Base-by-base conservation (phyloP, 2,797 vertebrate species). In the Hyperoplus lanceolatus region DNA sequence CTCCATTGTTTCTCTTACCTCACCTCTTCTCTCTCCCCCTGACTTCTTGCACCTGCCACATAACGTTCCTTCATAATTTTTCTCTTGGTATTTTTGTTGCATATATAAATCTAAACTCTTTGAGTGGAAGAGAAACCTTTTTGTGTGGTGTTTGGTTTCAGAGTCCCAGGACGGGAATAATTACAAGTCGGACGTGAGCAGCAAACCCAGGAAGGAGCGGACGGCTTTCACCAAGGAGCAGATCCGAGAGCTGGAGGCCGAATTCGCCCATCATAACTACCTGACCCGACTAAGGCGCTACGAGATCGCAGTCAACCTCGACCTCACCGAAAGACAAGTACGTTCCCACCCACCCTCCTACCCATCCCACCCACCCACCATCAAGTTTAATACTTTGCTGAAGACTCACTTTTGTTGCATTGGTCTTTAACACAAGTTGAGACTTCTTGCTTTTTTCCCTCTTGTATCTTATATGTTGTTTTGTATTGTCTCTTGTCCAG, bases 321-420 rank as follows among this genome's bases (percentile, higher is more conserved):
- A 99, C 94, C 98, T 99, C 91, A 99, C 98, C 7, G 98, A 99
- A 88, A 97, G 98, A 98, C 98, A 99, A 96, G 98, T 99, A 97
- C 5, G 92, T 80, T n/a, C 66, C 80, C 39, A 16, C 10, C 62
- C 70, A 12, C 60, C 29, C 29, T 29, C 29, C 29, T 3, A 29
- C 29, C 29, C 3, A 3, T 21, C 29, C 29, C 29, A 3, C 29
- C 29, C 2, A 29, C 29, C 29, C 29, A 3, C 29, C 29, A 29
- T 29, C 3, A 29, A 29, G 29, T 29, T 29, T 29, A 29, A 29
- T 29, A 29, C 29, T 3, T 29, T 29, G 29, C 29, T 29, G 29
- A 29, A 29, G 29, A 29, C 29, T 29, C 2, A 29, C 3, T 29
- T 29, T 29, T 29, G 29, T 29, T 29, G 29, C 29, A 3, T 29